phyloP scores from a whole-genome alignment of 1,140 invertebrate genomes.

The Manduca sexta region DNA sequence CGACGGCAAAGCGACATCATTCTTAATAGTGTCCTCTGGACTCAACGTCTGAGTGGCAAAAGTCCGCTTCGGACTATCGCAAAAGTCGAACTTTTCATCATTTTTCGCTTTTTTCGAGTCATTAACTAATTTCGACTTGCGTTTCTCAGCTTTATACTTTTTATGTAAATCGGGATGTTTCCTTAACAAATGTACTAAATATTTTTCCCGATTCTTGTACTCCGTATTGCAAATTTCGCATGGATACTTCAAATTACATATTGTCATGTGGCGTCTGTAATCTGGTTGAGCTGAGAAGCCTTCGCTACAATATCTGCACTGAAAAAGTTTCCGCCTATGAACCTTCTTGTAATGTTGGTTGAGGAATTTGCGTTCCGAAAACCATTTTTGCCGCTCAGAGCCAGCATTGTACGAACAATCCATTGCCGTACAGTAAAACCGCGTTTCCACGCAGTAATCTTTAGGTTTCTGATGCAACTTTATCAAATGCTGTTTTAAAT shows the following conservation, averaged over 20 bases:
- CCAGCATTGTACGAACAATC: slow-evolving; percentile 31
- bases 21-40: slow-evolving; percentile 37
- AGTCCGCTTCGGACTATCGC: slow-evolving; percentile 47
- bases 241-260: slow-evolving; percentile 30
- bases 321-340: slow-evolving; percentile 27
- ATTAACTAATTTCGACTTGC: slow-evolving; percentile 11
- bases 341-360: slow-evolving; percentile 58
- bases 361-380: slow-evolving; percentile 39
- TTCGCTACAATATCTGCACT: slow-evolving; percentile 25
- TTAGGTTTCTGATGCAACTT: slow-evolving; percentile 26
- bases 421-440: slow-evolving; percentile 32
- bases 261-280: slow-evolving; percentile 33
- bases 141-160: slow-evolving; percentile 42
- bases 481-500: slow-evolving; percentile 32
- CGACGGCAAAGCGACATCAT: slow-evolving; percentile 37
- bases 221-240: slow-evolving; percentile 38
- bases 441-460: slow-evolving; percentile 25
- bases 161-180: slow-evolving; percentile 45
- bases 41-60: slow-evolving; percentile 47
- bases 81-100: slow-evolving; percentile 19
- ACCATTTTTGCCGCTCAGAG: slow-evolving; percentile 29
- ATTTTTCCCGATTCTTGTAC: slow-evolving; percentile 37
- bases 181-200: slow-evolving; percentile 45
- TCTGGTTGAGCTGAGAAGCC: slow-evolving; percentile 22
- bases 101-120: slow-evolving; percentile 3